Evolutionary conservation across 2,888 invertebrate species (phyloP), one percentile per base, ranked within the genome.

Genomic region (Cheilosia scutellata): DNA sequence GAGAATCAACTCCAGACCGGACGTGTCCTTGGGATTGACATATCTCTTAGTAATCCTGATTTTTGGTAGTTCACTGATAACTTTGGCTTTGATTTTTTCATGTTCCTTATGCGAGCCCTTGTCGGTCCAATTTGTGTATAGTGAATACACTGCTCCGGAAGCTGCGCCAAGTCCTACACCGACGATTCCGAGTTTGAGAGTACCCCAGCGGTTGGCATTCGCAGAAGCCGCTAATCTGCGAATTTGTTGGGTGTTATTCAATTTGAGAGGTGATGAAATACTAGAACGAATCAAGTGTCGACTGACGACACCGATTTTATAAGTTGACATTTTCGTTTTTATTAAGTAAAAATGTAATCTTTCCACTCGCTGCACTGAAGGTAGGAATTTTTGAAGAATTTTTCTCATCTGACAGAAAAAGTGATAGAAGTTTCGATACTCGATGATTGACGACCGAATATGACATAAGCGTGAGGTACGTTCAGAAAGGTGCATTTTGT

Each of bases 1-100:
- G 20, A 99, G 93, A 0, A 97, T 96, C 57, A 99, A 92, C 88
- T 97, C 95, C 76, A 98, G 93, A 31, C 95, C 95, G 55, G 94
- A 94, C 0, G 90, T 93, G 90, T 97, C 96, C 4, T 93, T 93
- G 0, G 95, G 94, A 90, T 94, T 95, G 11, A 94, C 88, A 70
- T 96, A 93, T 95, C 96, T 93, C 82, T 93, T 94, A 9, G 94
- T 94, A 13, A 94, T 92, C 79, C 91, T 91, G 87, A 94, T 93
- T 60, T 93, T 90, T 0, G 95, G 94, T 25, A 93, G 89, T 75
- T 93, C 90, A 25, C 92, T 92, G 4, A 94, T 86, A 71, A 94
- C 71, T 33, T 88, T 80, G 1, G 91, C 90, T 4, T 89, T 87
- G 2, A 89, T 90, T 5, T 90, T 89, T 66, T 91, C 90, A 65